Conservation (phyloP, 2,888 invertebrate species). For the Watsonalla cultraria region DNA sequence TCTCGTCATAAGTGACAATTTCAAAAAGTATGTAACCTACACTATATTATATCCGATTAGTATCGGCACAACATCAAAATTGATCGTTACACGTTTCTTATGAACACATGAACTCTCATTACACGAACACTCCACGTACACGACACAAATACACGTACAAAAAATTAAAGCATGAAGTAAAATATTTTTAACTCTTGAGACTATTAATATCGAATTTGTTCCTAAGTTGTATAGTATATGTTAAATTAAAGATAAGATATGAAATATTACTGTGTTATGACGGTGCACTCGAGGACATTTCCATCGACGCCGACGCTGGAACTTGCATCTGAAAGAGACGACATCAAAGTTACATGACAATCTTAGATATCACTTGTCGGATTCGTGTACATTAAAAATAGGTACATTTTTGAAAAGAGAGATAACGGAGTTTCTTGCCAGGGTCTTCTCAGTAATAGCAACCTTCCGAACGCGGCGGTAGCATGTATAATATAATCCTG, state of each 20-base stretch:
- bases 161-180: constrained; percentile 74
- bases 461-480: too few relatives aligned
- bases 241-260: constrained; percentile 53
- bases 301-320: constrained; percentile 48
- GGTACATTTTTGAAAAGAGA: too few relatives aligned
- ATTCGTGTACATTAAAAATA: too few relatives aligned
- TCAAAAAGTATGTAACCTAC: background rate
- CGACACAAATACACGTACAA: constrained; percentile 35
- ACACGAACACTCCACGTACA: constrained; percentile 23
- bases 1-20: too few relatives aligned
- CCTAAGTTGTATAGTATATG: constrained; percentile 62
- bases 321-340: constrained; percentile 42
- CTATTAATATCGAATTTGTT: constrained; percentile 71
- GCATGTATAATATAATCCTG: too few relatives aligned
- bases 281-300: constrained; percentile 58
- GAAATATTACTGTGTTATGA: constrained; percentile 64
- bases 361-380: too few relatives aligned
- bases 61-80: background rate
- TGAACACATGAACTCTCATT: constrained; percentile 12
- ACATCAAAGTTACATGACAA: background rate
- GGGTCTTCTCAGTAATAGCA: too few relatives aligned
- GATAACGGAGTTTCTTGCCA: too few relatives aligned
- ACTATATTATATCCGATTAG: background rate
- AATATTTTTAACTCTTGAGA: constrained; percentile 59
- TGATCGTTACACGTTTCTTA: constrained; percentile 5